Percentiles rank a stretch among this genome's conserved stretches.
Evolutionary conservation across 2,888 invertebrate species (phyloP).

Genomic region (Lordiphosa fenestrarum): DNA sequence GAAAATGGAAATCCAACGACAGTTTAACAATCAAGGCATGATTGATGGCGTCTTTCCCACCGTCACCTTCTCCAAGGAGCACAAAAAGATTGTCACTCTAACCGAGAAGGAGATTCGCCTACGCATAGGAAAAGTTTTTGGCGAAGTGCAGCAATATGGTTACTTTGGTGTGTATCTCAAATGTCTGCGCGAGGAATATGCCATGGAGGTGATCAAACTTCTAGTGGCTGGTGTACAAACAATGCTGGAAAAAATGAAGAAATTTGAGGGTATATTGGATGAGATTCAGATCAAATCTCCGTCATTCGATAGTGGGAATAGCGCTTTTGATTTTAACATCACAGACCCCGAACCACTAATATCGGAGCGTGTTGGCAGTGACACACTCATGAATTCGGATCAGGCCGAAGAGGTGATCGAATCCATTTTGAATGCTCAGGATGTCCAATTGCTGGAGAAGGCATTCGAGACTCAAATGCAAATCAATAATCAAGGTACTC

Average conservation of each 20-base stretch:
- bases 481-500: conserved; percentile 37
- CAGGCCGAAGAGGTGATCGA: conserved; percentile 69
- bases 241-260: conserved; percentile 81
- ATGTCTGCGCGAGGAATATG: conserved; percentile 85
- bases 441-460: conserved; percentile 68
- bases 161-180: conserved; percentile 86
- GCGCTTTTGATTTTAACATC: conserved; percentile 6
- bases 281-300: conserved; percentile 40
- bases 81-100: conserved; percentile 88
- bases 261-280: conserved; percentile 79
- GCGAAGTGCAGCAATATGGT: conserved; percentile 85
- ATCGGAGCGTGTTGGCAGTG: conserved; percentile 10
- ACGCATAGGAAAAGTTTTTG: conserved; percentile 84
- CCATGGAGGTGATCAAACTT: conserved; percentile 86
- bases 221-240: conserved; percentile 82
- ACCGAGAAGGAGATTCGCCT: conserved; percentile 83
- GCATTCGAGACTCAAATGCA: conserved; percentile 83
- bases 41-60: conserved; percentile 89
- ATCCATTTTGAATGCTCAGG: conserved; percentile 70
- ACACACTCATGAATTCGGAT: conserved; percentile 19
- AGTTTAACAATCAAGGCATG: conserved; percentile 89
- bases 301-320: neutral
- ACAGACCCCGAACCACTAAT: conserved; percentile 12
- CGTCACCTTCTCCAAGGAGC: conserved; percentile 89
- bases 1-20: conserved; percentile 85